Conservation (phyloP, 2,113 vertebrate genomes). For the Mesitornis unicolor region DNA sequence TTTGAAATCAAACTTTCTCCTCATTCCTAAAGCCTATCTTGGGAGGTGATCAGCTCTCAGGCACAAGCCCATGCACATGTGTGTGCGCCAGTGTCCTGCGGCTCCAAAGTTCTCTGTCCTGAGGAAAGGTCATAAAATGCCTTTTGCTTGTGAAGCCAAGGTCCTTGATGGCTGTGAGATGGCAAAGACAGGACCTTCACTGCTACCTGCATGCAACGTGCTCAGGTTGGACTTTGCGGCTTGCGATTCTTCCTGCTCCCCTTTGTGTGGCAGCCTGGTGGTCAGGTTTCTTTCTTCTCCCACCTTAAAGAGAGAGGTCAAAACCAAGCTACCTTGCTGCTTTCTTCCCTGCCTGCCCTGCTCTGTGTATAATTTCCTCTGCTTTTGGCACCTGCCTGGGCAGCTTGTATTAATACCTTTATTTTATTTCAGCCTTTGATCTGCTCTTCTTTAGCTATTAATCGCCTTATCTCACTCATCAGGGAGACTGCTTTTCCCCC, state of each 20-base stretch:
- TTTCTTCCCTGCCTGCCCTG: background rate
- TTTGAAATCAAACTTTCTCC: background rate
- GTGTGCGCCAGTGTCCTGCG: background rate
- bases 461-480: background rate
- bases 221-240: background rate
- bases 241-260: background rate
- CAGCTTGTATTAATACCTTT: background rate
- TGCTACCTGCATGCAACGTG: background rate
- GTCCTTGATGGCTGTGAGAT: background rate
- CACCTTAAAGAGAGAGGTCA: background rate
- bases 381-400: background rate
- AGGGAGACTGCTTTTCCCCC: background rate
- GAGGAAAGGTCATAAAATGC: background rate
- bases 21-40: background rate
- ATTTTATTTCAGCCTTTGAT: background rate
- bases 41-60: background rate
- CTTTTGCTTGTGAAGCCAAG: background rate
- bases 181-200: background rate
- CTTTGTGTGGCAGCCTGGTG: background rate
- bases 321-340: background rate
- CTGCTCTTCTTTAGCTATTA: background rate
- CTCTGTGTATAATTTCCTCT: background rate
- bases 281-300: background rate
- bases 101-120: background rate
- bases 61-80: rapidly evolving